Base-by-base conservation (phyloP, 1,140 invertebrate species). In the Drosophila pachea region DNA sequence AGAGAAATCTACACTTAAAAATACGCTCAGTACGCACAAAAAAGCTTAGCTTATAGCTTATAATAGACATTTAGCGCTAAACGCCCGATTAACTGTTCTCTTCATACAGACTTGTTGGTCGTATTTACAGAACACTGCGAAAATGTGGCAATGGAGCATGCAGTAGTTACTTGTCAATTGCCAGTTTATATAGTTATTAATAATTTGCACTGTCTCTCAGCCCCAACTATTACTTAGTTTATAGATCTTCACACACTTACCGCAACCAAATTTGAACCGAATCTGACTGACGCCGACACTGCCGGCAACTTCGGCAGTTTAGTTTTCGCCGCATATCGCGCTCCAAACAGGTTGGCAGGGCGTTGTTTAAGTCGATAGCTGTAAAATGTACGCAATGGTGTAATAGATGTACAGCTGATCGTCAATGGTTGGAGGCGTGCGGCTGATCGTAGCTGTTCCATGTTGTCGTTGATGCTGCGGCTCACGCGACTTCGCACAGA, bases 231-330 rank as follows among this genome's bases (percentile, higher is more conserved):
- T 43, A 43, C 7, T 43, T 43, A 43, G n/a, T 5, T 4, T 4
- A 7, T 32, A 1, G n/a, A 0, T 36, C 12, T 22, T 6, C 22
- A 31, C 45, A 35, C 16, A 69, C 68, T 70, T 70, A 70, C 68
- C 63, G 42, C 14, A 29, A 7, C 14, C 33, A 38, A 47, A 40
- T 16, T 55, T 60, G 68, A 70, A 66, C 12, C 53, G 29, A 35
- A 31, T 70, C 68, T 68, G 50, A 40, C 55, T 43, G 47, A n/a
- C 40, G 62, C 47, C 52, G 53, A 66, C 48, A n/a, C 38, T 36
- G 5, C 9, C 50, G 32, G 49, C 8, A 9, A 6, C 0, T 7
- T 2, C 12, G 40, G n/a, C 40, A 12, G 6, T n/a, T 43, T 9
- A 14, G 2, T 35, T 35, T 50, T 50, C 32, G 49, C n/a, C 32